Evolutionary conservation across 2,113 vertebrate genomes (phyloP), one percentile per base, ranked within the genome.

Genomic region (Abramis brama): DNA sequence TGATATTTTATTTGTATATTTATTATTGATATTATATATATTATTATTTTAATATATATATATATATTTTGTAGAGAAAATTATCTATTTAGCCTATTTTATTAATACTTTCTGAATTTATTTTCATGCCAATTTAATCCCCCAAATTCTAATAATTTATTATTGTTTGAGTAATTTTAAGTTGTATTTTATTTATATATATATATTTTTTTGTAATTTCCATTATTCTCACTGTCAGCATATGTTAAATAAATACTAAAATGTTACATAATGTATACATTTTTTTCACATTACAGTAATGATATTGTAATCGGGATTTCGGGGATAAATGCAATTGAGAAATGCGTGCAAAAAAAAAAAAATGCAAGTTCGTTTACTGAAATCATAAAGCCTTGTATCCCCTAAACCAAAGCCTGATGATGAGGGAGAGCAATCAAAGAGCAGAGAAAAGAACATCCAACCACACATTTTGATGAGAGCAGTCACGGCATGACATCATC

Each of bases 401-500:
- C 50, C 10, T 25, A 78, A 78, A 78, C 50, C 52, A 60, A 80
- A 80, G 39, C 59, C 79, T 80, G 36, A 45, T 36, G 21, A 52
- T 25, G 64, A 47, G 5, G 19, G 25, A 55, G 23, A 39, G 27
- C 25, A 73, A 71, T 52, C 62, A 78, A 36, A 55, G 82, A 59
- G 27, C 12, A 79, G 57, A 64, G 68, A 50, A 86, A 86, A 78
- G 43, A 15, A 10, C 89, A 86, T 87, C 86, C 68, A 89, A 89
- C 91, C 88, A 76, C 89, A 45, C 83, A 85, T 88, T 93, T 93
- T 93, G 85, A 93, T 93, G 91, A 90, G 88, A 90, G 88, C 62
- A 86, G 87, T 82, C 83, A 84, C 55, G 11, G 45, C 5, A 88
- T 93, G 93, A 94, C 93, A 91, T 94, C 93, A 94, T 25, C 21